Evolutionary conservation across 2,113 vertebrate genomes (phyloP), one percentile per base, ranked within the genome.

Genomic region (Phylloscopus whistleri): DNA sequence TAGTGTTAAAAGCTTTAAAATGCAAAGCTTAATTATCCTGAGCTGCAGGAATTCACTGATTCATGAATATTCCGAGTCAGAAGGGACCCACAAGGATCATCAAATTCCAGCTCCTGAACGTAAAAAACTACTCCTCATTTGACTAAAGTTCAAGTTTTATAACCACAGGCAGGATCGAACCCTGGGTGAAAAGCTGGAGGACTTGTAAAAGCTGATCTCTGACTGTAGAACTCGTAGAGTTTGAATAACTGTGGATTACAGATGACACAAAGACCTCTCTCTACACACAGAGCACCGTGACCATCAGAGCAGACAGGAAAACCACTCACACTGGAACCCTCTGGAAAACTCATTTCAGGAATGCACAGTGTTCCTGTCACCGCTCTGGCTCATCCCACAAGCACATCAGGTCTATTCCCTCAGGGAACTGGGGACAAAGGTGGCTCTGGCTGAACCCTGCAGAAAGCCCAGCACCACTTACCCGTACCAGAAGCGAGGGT

Each of bases 401-500:
- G 75, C 10, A 23, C 30, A 23, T 4, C 6, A 60, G 33, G 15
- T 7, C 37, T n/a, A 15, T 3, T 39, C 56, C 53, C 26, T 83
- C 68, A 58, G 83, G 82, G 43, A 62, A 37, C 0, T 19, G 37
- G 58, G n/a, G 60, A 60, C 31, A 46, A 69, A 81, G 66, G 89
- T 51, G 51, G 83, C 90, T 41, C 48, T 1, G 79, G 89, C 63
- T 73, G 85, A 83, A 53, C 46, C 69, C 2, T 55, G 51, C 15
- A 16, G 89, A 8, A 66, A 92, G 70, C 30, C 60, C 85, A 97
- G 70, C 24, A 82, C 31, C 97, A 99, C 99, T 99, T 97, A 99
- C 99, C 99, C 99, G 22, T 99, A 99, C 98, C 99, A 99, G 98
- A 98, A 99, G 97, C 99, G 99, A 13, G 99, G 99, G 95, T 99